Conservation (phyloP, 1,140 invertebrate species). For the Bradynema listronoti region DNA sequence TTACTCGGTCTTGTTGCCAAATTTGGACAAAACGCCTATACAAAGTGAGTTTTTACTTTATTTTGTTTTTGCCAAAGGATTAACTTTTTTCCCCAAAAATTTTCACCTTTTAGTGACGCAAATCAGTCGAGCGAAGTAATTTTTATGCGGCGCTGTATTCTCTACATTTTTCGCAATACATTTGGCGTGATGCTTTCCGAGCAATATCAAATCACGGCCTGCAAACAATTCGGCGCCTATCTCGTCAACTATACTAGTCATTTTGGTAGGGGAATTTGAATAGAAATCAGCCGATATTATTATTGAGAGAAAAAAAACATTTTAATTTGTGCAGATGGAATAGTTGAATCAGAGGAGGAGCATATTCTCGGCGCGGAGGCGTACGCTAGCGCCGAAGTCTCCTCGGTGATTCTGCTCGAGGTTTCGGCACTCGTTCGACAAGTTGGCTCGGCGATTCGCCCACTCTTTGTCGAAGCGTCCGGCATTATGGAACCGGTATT, state of each 20-base stretch:
- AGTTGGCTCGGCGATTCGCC: slow-evolving; percentile 81
- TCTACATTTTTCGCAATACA: slow-evolving; percentile 82
- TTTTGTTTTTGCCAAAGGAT: neutral
- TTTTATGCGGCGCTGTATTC: slow-evolving; percentile 91
- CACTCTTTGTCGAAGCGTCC: slow-evolving; percentile 76
- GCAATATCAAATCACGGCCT: slow-evolving; percentile 87
- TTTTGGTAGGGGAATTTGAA: no score
- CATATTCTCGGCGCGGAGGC: slow-evolving; percentile 47
- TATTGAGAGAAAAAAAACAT: no score
- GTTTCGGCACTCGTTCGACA: slow-evolving; percentile 67
- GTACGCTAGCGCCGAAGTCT: slow-evolving; percentile 48
- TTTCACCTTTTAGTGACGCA: slow-evolving; percentile 1
- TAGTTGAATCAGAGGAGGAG: slow-evolving; percentile 50
- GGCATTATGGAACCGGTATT: slow-evolving; percentile 68
- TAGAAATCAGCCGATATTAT: no score
- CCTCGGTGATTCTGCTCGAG: slow-evolving; percentile 77
- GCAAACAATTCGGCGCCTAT: slow-evolving; percentile 84
- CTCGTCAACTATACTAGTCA: slow-evolving; percentile 89
- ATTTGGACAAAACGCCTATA: slow-evolving; percentile 39
- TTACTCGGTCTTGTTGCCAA: slow-evolving; percentile 78
- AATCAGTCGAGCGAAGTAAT: slow-evolving; percentile 74
- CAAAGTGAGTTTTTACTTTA: slow-evolving; percentile 35
- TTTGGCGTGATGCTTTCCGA: slow-evolving; percentile 88
- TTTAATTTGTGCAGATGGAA: slow-evolving; percentile 29
- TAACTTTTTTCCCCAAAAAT: slow-evolving; percentile 3